Base-by-base conservation (phyloP, 2,113 vertebrate species). In the Myiagra hebetior region DNA sequence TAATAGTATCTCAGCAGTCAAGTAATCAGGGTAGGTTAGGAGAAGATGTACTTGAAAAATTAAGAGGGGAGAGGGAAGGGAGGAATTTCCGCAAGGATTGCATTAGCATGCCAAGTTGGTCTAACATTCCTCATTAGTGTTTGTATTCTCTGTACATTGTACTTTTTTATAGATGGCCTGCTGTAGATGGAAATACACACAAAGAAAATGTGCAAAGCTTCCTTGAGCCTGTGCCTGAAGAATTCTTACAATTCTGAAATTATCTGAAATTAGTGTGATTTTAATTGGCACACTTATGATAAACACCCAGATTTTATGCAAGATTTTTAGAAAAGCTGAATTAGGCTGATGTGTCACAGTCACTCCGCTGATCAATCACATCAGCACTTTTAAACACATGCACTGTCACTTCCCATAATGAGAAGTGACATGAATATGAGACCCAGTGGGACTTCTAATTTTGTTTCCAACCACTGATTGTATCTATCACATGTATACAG, bases 31-130 rank as follows among this genome's bases (percentile, higher is more conserved):
- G 39, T 39, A 77, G 55, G 53, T 91, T 84, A 91, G 62, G 41
- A 91, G 50, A 82, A 91, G 83, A 63, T 4, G 42, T 39, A 77
- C 94, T 95, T 86, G 72, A 96, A 89, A 88, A 93, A 95, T 84
- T 50, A 80, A 77, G 50, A 95, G 33, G 23, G 55, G 44, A 90
- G 30, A 79, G 44, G 47, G 60, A 92, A 85, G 9, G 26, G 28
- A 93, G 35, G 53, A 93, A 94, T 90, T 82, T 90, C 70, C 56
- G 13, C 37, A 70, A 68, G 53, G 53, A 78, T 89, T 86, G 78
- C 72, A 81, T 89, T 78, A 86, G 47, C 56, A 84, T 88, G 75
- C 37, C 46, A 83, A 53, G 14, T 24, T 79, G 55, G 65, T 89
- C 50, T 70, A 84, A 70, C 50, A 83, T 65, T 52, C 57, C 47